A percentile compares a stretch with the other conserved stretches of the same genome.
Conservation (phyloP, 2,797 vertebrate genomes). For the Eulemur mongoz region DNA sequence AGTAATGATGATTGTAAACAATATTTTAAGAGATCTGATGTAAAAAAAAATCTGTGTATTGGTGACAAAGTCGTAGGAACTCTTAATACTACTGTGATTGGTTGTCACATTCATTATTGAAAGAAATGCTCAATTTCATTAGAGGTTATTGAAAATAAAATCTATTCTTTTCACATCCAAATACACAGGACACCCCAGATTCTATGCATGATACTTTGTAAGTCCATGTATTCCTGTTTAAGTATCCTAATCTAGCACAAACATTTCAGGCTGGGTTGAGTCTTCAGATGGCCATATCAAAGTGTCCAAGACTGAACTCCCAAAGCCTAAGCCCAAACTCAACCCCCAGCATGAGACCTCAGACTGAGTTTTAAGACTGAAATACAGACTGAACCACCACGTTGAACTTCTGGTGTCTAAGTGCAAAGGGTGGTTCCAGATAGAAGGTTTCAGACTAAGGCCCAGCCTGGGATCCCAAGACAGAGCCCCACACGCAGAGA, state of each 20-base stretch:
- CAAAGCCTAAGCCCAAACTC: not conserved
- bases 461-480: not conserved
- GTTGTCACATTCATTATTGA: slow-evolving; percentile 12
- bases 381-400: not conserved
- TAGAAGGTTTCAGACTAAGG: not conserved
- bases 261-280: not conserved
- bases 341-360: not conserved
- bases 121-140: not conserved
- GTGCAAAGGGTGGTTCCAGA: not conserved
- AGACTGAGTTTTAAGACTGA: not conserved
- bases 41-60: not conserved
- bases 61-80: not conserved
- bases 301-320: not conserved
- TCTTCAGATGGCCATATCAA: not conserved
- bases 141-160: no score
- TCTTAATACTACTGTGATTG: not conserved
- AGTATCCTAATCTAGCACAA: not conserved
- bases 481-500: not conserved
- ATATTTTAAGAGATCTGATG: no score
- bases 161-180: not conserved
- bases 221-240: not conserved
- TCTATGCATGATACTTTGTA: not conserved
- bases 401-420: not conserved
- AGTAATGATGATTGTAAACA: no score
- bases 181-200: not conserved